Conservation (phyloP, 2,797 vertebrate species). For the Naso thynnoides region DNA sequence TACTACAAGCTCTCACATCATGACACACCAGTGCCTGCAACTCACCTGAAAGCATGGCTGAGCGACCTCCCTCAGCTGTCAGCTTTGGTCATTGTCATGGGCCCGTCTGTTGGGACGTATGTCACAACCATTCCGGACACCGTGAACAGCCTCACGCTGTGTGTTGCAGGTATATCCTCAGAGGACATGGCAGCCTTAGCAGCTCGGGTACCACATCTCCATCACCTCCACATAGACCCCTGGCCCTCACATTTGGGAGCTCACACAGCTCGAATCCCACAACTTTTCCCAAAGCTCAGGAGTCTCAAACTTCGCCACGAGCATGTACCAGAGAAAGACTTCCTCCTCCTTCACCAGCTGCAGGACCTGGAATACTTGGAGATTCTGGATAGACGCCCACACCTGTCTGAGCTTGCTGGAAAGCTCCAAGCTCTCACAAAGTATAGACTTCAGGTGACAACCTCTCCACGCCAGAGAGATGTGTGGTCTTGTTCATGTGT, state of each 20-base stretch:
- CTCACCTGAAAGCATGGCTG: constrained; percentile 63
- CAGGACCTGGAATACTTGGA: constrained; percentile 63
- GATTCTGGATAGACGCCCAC: constrained; percentile 42
- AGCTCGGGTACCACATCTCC: constrained; percentile 57
- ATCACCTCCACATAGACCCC: constrained; percentile 69
- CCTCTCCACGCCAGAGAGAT: constrained; percentile 33
- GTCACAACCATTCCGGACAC: constrained; percentile 59
- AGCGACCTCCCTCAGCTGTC: constrained; percentile 57
- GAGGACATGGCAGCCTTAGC: constrained; percentile 54
- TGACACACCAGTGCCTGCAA: not conserved
- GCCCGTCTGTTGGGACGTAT: constrained; percentile 50
- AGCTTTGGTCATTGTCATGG: constrained; percentile 52
- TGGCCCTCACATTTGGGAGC: constrained; percentile 56
- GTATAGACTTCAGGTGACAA: constrained; percentile 48
- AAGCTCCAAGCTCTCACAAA: constrained; percentile 56
- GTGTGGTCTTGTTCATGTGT: constrained; percentile 60
- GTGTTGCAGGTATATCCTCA: constrained; percentile 13
- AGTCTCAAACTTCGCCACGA: constrained; percentile 58
- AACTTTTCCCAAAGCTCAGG: constrained; percentile 68
- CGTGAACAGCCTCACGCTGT: constrained; percentile 64
- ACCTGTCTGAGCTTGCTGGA: constrained; percentile 6
- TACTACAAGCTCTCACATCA: constrained; percentile 25
- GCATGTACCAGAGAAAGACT: constrained; percentile 40
- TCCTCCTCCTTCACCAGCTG: constrained; percentile 59
- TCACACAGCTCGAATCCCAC: constrained; percentile 46